These are phyloP conservation scores for Bradypus variegatus DNA, from an alignment of 2,797 vertebrate genomes.

Conservation along the genomic window DNA sequence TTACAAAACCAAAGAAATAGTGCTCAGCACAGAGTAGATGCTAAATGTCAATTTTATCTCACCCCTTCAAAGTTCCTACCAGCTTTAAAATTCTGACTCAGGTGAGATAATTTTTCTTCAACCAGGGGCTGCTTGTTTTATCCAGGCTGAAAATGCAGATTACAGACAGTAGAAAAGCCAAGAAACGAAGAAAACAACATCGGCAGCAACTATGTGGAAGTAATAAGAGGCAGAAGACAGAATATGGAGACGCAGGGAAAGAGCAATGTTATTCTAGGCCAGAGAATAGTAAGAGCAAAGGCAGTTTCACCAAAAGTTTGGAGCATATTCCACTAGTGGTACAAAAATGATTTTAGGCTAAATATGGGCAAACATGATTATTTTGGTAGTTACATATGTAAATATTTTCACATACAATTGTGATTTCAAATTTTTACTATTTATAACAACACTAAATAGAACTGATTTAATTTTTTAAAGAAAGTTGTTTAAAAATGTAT, in stretches of 20 bases:
- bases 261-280: conserved; percentile 11
- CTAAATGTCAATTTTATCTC: background rate
- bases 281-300: background rate
- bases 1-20: conserved; percentile 38
- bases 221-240: background rate
- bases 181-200: conserved; percentile 10
- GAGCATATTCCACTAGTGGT: background rate
- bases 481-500: background rate
- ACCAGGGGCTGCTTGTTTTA: background rate
- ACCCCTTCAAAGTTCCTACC: background rate
- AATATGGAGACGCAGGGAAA: conserved; percentile 8
- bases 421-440: conserved; percentile 22
- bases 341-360: background rate
- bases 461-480: background rate
- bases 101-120: conserved; percentile 29
- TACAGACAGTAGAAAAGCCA: conserved; percentile 1
- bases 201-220: conserved; percentile 1
- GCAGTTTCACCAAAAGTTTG: background rate
- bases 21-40: background rate
- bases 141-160: background rate
- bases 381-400: background rate
- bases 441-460: background rate
- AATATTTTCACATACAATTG: background rate
- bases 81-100: conserved; percentile 18
- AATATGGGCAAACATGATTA: background rate